phyloP scores from a whole-genome alignment of 2,888 invertebrate genomes.

The Agonopterix alstromeriana region DNA sequence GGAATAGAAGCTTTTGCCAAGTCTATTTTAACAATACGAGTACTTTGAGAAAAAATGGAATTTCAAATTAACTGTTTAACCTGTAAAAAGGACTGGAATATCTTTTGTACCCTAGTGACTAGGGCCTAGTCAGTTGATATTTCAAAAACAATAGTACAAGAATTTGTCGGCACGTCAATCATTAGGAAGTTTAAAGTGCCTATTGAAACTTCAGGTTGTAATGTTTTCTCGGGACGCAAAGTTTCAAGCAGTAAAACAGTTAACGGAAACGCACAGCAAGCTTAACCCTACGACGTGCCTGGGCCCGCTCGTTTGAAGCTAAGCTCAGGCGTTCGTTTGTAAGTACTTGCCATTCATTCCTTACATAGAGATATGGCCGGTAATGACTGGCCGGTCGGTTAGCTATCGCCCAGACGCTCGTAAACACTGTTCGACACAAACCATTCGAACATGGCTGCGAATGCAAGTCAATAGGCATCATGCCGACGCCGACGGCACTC shows the following conservation, averaged over 20 bases:
- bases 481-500: slow-evolving; percentile 36
- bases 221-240: slow-evolving; percentile 37
- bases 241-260: slow-evolving; percentile 44
- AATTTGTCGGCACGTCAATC: slow-evolving; percentile 7
- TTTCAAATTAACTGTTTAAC: background rate
- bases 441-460: slow-evolving; percentile 59
- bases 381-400: slow-evolving; percentile 58
- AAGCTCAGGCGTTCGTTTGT: slow-evolving; percentile 52
- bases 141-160: too few species aligned
- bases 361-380: slow-evolving; percentile 66
- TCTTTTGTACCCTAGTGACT: background rate
- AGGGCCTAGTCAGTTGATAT: too few species aligned
- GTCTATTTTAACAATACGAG: too few species aligned
- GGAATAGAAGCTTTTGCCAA: too few species aligned
- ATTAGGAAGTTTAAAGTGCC: slow-evolving; percentile 13
- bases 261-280: slow-evolving; percentile 47
- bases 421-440: slow-evolving; percentile 64
- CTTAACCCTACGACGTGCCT: slow-evolving; percentile 55
- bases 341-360: slow-evolving; percentile 67
- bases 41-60: too few species aligned
- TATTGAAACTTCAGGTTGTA: slow-evolving; percentile 12
- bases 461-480: slow-evolving; percentile 64
- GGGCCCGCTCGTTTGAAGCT: slow-evolving; percentile 50
- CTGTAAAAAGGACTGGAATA: background rate
- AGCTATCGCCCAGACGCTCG: slow-evolving; percentile 62